phyloP scores from a whole-genome alignment of 2,113 vertebrate species.

The Ariopsis seemanni region DNA sequence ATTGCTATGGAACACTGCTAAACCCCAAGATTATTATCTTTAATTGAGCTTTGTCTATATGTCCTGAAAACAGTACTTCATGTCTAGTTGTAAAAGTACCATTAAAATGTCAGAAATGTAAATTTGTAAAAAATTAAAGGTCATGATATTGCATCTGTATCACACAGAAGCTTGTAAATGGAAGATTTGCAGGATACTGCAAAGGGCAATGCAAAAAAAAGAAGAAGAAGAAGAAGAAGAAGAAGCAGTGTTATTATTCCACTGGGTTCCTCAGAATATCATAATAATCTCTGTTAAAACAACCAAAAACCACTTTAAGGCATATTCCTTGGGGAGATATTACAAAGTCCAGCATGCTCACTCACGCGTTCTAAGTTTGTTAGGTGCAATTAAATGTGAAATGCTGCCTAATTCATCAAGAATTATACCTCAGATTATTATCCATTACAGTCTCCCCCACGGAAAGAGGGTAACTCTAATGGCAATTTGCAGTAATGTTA shows the following conservation, averaged over 20 bases:
- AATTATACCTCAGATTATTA: slow-evolving; percentile 72
- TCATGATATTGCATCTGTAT: background rate
- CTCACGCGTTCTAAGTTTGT: slow-evolving; percentile 50
- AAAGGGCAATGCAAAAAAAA: slow-evolving; percentile 6
- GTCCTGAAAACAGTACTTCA: background rate
- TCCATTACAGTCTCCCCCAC: slow-evolving; percentile 69
- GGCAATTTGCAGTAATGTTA: slow-evolving; percentile 79
- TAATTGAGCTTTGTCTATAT: background rate
- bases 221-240: background rate
- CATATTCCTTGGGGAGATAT: slow-evolving; percentile 34
- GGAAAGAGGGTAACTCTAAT: slow-evolving; percentile 72
- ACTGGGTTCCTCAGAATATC: slow-evolving; percentile 40
- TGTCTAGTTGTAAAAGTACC: background rate
- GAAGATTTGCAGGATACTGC: slow-evolving; percentile 9
- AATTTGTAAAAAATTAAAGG: background rate
- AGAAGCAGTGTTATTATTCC: slow-evolving; percentile 29
- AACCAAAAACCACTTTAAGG: slow-evolving; percentile 44
- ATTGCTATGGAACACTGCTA: background rate
- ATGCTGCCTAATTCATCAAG: slow-evolving; percentile 70
- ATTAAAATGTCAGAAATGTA: slow-evolving; percentile 19
- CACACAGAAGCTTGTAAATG: background rate
- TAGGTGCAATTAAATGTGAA: slow-evolving; percentile 68
- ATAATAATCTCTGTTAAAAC: slow-evolving; percentile 36
- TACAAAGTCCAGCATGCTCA: slow-evolving; percentile 40
- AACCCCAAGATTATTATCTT: background rate